phyloP scores from a whole-genome alignment of 92 coral and sea anemone genomes.

The Phymanthus crucifer region DNA sequence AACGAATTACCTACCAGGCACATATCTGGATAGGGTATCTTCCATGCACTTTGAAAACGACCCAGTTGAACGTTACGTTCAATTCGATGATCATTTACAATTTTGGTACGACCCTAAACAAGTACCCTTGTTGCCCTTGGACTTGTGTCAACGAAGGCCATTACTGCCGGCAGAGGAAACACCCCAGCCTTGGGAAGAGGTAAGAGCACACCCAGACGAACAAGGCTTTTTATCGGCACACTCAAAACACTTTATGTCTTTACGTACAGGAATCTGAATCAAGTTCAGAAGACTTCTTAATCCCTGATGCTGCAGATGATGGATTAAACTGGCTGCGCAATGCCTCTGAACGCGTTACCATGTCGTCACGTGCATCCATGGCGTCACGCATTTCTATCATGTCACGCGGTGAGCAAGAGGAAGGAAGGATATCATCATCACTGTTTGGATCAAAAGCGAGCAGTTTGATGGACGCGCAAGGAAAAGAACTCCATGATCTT shows the following conservation, averaged over 20 bases:
- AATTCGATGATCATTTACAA: slow-evolving; percentile 78
- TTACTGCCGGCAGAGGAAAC: slow-evolving; percentile 40
- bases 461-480: slow-evolving; percentile 30
- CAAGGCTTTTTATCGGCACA: no score
- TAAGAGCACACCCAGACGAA: neutral
- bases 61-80: slow-evolving; percentile 78
- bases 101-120: slow-evolving; percentile 86
- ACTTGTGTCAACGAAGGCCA: slow-evolving; percentile 64
- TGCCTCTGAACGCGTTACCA: slow-evolving; percentile 36
- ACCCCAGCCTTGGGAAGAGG: slow-evolving; percentile 40
- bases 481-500: neutral
- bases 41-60: slow-evolving; percentile 83
- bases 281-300: neutral
- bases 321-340: slow-evolving; percentile 41
- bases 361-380: slow-evolving; percentile 27
- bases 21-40: slow-evolving; percentile 74
- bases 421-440: slow-evolving; percentile 1
- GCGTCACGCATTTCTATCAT: slow-evolving; percentile 34
- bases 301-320: slow-evolving; percentile 20
- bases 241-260: no score
- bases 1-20: slow-evolving; percentile 78
- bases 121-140: slow-evolving; percentile 81
- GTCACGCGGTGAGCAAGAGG: slow-evolving; percentile 16
- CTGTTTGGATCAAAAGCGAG: slow-evolving; percentile 16
- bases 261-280: slow-evolving; percentile 31